Evolutionary conservation across 2,113 vertebrate genomes (phyloP), one percentile per base, ranked within the genome.

Genomic region (Chiloscyllium plagiosum): DNA sequence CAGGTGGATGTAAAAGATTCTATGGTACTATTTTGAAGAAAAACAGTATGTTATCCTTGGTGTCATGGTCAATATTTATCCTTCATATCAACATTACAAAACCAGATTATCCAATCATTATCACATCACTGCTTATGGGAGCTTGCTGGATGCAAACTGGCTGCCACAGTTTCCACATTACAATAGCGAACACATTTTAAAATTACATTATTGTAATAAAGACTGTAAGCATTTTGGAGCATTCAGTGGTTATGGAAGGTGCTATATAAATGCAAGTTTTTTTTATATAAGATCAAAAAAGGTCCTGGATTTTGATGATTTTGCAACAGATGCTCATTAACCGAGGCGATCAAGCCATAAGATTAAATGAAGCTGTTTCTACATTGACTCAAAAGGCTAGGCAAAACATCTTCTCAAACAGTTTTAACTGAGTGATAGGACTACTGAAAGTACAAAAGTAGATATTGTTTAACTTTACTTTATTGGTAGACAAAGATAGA

Each of bases 331-430:
- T n/a, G 86, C 95, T 78, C 90, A 85, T 72, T 26, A 96, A 96
- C 96, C 96, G 96, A 96, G 96, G 96, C 95, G 95, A 96, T 96
- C 96, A 96, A n/a, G n/a, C n/a, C n/a, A n/a, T n/a, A n/a, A n/a
- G n/a, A n/a, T n/a, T n/a, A n/a, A n/a, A n/a, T 96, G 95, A 96
- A 87, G 86, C 93, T 95, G 69, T 50, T 96, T 94, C 72, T 95
- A 96, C 83, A 95, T 80, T 95, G 93, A 90, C 95, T 96, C 56
- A 29, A 66, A 68, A 94, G 76, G 52, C 93, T 69, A 96, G 66
- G 61, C 76, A 94, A 56, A 65, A 92, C 17, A 65, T 68, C 12
- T 68, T 78, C 87, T 85, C 87, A 85, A 56, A 72, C 96, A 92
- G 66, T 96, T 96, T 95, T 96, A 96, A 96, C 87, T 65, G 94